Conservation (phyloP, 2,888 invertebrate species). For the Drosophila yooni region DNA sequence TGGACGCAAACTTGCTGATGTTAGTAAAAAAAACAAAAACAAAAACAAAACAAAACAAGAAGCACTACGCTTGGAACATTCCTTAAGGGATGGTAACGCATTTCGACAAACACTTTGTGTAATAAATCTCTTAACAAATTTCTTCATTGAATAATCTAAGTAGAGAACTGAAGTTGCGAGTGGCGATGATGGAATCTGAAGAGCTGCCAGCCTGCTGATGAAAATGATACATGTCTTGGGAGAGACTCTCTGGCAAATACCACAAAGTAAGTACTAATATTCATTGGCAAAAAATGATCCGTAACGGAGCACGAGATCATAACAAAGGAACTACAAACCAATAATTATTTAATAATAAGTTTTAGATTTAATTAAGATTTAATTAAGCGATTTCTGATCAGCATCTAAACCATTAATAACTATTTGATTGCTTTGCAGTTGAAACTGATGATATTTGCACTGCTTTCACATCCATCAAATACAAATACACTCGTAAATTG, state of each 20-base stretch:
- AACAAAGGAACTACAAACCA: not conserved
- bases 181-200: not conserved
- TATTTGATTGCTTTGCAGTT: not conserved
- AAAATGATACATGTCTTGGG: not conserved
- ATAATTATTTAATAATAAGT: not conserved
- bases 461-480: not conserved
- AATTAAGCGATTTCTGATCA: not conserved
- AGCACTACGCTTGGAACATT: not conserved
- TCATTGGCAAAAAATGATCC: not conserved
- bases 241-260: not conserved
- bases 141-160: not conserved
- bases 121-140: not conserved
- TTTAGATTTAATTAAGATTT: not conserved
- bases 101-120: not conserved
- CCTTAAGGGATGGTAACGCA: slow-evolving; percentile 8
- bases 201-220: not conserved
- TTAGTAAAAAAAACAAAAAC: slow-evolving; percentile 55
- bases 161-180: not conserved
- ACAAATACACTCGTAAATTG: slow-evolving; percentile 1
- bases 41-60: not conserved
- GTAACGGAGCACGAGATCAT: not conserved
- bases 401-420: not conserved
- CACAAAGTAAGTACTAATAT: not conserved
- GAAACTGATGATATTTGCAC: not conserved
- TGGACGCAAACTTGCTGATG: slow-evolving; percentile 85